These are phyloP conservation scores for Hylaea fasciaria DNA, from an alignment of 2,888 invertebrate genomes.

Conservation along the genomic window DNA sequence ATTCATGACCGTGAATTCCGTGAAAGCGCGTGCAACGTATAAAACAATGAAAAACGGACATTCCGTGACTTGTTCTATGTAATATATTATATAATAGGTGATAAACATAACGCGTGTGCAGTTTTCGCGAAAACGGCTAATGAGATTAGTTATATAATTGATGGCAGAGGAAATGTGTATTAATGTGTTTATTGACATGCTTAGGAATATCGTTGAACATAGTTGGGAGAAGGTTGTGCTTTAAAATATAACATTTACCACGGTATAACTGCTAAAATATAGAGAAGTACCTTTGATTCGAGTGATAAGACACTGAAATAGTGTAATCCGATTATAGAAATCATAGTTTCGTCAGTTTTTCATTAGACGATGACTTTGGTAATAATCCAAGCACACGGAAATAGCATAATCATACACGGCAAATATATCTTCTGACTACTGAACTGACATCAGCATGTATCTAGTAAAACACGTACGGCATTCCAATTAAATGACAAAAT, in stretches of 20 bases:
- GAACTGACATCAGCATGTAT: no score
- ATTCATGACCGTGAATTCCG: constrained; percentile 65
- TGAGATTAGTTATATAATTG: constrained; percentile 27
- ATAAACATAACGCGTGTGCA: constrained; percentile 31
- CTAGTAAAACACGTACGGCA: no score
- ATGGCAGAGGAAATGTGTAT: constrained; percentile 11
- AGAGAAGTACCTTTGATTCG: no score
- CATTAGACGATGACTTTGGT: no score
- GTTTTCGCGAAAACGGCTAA: constrained; percentile 31
- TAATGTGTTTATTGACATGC: constrained; percentile 16
- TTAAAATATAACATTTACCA: not conserved
- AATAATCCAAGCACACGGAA: no score
- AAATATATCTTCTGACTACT: no score
- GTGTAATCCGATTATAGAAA: no score
- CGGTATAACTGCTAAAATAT: no score
- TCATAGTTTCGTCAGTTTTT: no score
- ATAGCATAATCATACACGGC: no score
- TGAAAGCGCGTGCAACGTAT: constrained; percentile 67
- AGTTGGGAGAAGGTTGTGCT: no score
- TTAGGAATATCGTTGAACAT: not conserved
- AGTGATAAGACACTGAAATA: no score
- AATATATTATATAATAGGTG: constrained; percentile 29
- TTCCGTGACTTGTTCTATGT: constrained; percentile 49
- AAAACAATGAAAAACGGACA: constrained; percentile 64
- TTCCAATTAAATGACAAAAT: not conserved